phyloP scores from a whole-genome alignment of 2,113 vertebrate species.

The Myotis brandtii region DNA sequence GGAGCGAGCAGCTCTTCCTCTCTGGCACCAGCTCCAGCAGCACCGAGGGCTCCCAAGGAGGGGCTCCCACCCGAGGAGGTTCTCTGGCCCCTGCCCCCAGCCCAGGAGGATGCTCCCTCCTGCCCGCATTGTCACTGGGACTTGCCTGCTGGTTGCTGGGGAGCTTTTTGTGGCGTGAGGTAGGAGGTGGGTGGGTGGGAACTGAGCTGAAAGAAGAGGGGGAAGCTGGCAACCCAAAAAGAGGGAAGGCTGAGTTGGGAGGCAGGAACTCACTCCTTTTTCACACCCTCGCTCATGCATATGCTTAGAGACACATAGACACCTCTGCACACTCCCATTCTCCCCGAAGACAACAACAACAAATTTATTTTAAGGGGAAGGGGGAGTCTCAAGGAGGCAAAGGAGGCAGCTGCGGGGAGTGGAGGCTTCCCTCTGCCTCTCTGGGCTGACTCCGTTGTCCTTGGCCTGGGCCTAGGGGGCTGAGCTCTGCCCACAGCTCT shows the following conservation, averaged over 20 bases:
- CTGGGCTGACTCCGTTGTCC: background rate
- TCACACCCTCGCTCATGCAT: background rate
- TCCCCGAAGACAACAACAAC: background rate
- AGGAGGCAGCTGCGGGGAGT: background rate
- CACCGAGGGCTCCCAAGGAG: background rate
- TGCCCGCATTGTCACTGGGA: slow-evolving; percentile 48
- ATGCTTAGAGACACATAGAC: slow-evolving; percentile 22
- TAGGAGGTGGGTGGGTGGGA: slow-evolving; percentile 84
- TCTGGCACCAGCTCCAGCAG: background rate
- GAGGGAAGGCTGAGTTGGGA: background rate
- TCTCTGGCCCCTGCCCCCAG: background rate
- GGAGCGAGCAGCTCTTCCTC: background rate
- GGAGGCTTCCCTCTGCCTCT: background rate
- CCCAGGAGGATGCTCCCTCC: background rate
- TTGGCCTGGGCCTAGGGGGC: background rate
- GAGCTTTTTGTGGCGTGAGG: slow-evolving; percentile 81
- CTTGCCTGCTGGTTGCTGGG: slow-evolving; percentile 66
- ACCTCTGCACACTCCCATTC: background rate
- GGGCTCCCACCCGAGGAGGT: background rate
- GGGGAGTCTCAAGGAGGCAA: background rate
- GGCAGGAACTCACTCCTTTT: background rate
- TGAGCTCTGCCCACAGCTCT: background rate
- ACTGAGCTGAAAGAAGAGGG: slow-evolving; percentile 73
- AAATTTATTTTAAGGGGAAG: background rate
- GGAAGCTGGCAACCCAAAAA: slow-evolving; percentile 69